phyloP scores from a whole-genome alignment of 2,888 invertebrate genomes.

The Ophonus ardosiacus region DNA sequence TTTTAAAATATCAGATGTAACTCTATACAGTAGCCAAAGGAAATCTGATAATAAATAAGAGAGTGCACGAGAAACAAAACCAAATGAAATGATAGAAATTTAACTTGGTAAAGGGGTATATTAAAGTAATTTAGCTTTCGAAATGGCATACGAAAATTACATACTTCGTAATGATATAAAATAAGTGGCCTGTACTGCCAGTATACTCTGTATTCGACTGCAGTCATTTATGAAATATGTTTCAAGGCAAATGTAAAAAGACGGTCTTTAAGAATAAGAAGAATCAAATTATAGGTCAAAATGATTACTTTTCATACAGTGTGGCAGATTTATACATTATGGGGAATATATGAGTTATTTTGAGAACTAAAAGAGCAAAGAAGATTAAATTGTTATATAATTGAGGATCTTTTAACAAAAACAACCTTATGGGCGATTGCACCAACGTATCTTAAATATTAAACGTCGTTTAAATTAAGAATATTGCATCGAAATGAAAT shows the following conservation, averaged over 20 bases:
- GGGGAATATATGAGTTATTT: too few species aligned
- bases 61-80: neutral
- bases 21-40: neutral
- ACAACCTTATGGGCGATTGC: too few species aligned
- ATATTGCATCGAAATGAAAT: too few species aligned
- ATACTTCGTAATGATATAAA: slow-evolving; percentile 38
- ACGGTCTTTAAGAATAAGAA: too few species aligned
- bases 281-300: too few species aligned
- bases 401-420: too few species aligned
- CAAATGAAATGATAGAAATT: slow-evolving; percentile 3
- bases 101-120: neutral
- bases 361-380: too few species aligned
- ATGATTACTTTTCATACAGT: too few species aligned
- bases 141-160: slow-evolving; percentile 46
- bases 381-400: too few species aligned
- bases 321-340: too few species aligned
- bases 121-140: slow-evolving; percentile 6
- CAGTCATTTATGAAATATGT: slow-evolving; percentile 5
- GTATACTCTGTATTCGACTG: neutral
- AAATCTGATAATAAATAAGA: neutral
- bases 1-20: neutral
- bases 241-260: neutral
- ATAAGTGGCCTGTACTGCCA: slow-evolving; percentile 48
- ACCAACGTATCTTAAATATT: too few species aligned
- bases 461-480: too few species aligned